A percentile compares a stretch with the other conserved stretches of the same genome.
These are phyloP conservation scores for Brachirus orientalis DNA, from an alignment of 2,113 vertebrate species.

Conservation along the genomic window DNA sequence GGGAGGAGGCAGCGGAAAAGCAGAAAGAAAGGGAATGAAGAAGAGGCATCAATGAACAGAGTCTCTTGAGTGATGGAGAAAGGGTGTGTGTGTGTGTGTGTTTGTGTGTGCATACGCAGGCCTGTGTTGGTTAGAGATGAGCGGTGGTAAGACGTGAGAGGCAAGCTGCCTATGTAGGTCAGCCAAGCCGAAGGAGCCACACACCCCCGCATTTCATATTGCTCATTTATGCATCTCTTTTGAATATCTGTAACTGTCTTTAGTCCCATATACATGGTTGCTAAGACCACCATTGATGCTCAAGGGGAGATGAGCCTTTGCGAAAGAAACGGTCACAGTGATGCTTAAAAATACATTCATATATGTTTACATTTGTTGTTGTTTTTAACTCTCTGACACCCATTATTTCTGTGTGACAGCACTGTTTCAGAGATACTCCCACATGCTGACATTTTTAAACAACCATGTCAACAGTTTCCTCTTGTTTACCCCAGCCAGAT, in stretches of 20 bases:
- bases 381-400: constrained; percentile 8
- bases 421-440: constrained; percentile 15
- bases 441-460: constrained; percentile 32
- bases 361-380: not conserved
- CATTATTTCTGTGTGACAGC: constrained; percentile 9
- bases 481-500: constrained; percentile 9
- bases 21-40: constrained; percentile 54
- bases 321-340: constrained; percentile 2
- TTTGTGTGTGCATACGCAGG: constrained; percentile 43
- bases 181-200: constrained; percentile 83
- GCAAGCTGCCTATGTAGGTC: constrained; percentile 86
- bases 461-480: constrained; percentile 10
- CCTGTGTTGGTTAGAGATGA: constrained; percentile 78
- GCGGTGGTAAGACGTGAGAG: constrained; percentile 78
- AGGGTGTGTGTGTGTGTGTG: constrained; percentile 61
- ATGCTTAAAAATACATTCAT: constrained; percentile 10
- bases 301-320: constrained; percentile 30
- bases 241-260: constrained; percentile 28
- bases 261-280: constrained; percentile 42
- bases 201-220: constrained; percentile 83
- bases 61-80: constrained; percentile 74
- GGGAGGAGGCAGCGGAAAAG: constrained; percentile 64
- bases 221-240: constrained; percentile 71
- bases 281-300: constrained; percentile 30
- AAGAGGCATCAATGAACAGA: constrained; percentile 79